Percentiles rank a stretch among this genome's conserved stretches.
These are phyloP conservation scores for Nyctereutes procyonoides DNA, from an alignment of 2,113 vertebrate genomes.

Conservation along the genomic window DNA sequence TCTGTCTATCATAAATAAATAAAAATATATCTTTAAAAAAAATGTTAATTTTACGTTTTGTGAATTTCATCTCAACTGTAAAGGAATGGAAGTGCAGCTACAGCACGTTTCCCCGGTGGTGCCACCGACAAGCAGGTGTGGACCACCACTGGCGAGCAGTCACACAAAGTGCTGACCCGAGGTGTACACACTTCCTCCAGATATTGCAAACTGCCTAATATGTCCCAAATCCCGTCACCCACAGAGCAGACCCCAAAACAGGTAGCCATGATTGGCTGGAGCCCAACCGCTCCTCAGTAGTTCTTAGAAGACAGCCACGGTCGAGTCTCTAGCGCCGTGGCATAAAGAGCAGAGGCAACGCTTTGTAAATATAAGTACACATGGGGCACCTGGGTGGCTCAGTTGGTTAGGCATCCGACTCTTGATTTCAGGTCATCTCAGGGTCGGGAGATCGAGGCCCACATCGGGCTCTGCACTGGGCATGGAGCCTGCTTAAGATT, in stretches of 20 bases:
- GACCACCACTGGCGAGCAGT: background rate
- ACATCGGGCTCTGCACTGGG: too few species aligned
- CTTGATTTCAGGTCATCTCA: background rate
- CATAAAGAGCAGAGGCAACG: background rate
- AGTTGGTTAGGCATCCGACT: background rate
- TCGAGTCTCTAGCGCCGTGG: background rate
- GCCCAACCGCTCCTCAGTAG: background rate
- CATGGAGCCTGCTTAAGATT: too few species aligned
- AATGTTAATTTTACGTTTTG: background rate
- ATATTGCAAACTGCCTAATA: background rate
- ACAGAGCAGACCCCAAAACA: background rate
- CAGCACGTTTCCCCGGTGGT: background rate
- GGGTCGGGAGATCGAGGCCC: background rate
- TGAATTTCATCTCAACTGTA: background rate
- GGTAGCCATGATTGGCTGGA: background rate
- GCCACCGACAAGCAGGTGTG: fast-evolving
- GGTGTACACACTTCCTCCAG: background rate
- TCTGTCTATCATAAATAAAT: too few species aligned
- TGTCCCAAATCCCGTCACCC: background rate
- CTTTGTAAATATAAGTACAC: background rate
- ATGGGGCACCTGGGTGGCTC: background rate
- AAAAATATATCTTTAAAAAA: too few species aligned
- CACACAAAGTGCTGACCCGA: background rate
- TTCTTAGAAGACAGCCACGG: fast-evolving
- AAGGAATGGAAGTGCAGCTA: background rate